Evolutionary conservation across 1,140 invertebrate genomes (phyloP), one percentile per base, ranked within the genome.

Genomic region (Fopius arisanus): DNA sequence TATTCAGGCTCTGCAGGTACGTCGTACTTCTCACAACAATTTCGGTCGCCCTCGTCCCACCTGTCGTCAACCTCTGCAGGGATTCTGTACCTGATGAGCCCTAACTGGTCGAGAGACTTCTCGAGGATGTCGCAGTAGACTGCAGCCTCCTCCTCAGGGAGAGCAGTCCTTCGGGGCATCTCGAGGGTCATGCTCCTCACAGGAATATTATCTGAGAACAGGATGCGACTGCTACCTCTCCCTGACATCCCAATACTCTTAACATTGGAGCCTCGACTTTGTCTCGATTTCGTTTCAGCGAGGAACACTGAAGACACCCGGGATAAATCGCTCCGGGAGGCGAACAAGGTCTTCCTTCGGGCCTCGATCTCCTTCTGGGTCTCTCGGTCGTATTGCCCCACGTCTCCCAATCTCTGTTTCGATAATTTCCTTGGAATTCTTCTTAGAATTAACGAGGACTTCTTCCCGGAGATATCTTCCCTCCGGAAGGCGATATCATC

Each of bases 21-120:
- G 19, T 65, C 77, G 26, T 79, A 84, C 23, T 51, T 79, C 29
- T 79, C 74, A 2, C 79, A 72, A 65, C 0, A 75, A 79, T 74
- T 78, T 70, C 40, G 77, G 75, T 67, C 68, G 6, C 16, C 70
- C 5, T 77, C 73, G 33, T 80, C 74, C 79, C 79, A 80, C 12
- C 67, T 67, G 26, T 70, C n/a, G 10, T 80, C 72, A 1, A 81
- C 69, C 1, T 75, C 62, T 41, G 71, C 78, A 6, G 75, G 76
- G 66, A 77, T 78, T 9, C 75, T 75, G 65, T 74, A 74, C 67
- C 77, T 68, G 14, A 84, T 51, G n/a, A 78, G 63, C 26, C 75
- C 69, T 7, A 85, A 74, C 63, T 74, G 59, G 37, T 80, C 41
- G 2, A 83, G 37, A 31, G 66, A 71, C 73, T 81, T 71, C 31